phyloP scores from a whole-genome alignment of 2,113 vertebrate species.

The Macrotus californicus region DNA sequence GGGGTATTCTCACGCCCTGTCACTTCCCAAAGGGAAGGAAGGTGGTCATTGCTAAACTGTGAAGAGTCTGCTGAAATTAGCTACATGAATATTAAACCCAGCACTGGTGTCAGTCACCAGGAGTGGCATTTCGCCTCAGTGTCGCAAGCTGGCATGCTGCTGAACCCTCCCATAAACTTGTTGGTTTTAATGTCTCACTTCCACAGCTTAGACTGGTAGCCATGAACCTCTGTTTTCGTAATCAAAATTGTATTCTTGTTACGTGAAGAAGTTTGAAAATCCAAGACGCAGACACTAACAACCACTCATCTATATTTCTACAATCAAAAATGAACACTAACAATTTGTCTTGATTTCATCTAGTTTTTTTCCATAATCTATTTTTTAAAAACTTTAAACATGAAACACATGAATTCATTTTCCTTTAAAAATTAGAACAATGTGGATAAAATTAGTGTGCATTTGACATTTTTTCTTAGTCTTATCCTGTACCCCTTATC shows the following conservation, averaged over 20 bases:
- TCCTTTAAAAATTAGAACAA: not conserved
- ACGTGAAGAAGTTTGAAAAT: conserved; percentile 27
- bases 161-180: not conserved
- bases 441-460: not conserved
- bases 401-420: not conserved
- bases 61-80: not conserved
- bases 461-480: not conserved
- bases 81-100: not conserved
- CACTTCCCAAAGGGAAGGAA: not conserved
- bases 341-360: not conserved
- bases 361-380: not conserved
- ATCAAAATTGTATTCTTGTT: not conserved
- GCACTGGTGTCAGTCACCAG: not conserved
- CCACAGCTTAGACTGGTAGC: not conserved
- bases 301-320: not conserved
- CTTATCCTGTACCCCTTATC: not conserved
- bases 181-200: not conserved
- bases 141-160: not conserved
- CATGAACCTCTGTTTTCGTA: not conserved
- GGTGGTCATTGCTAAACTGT: not conserved
- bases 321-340: not conserved
- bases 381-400: not conserved
- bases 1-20: not conserved
- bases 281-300: not conserved
- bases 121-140: not conserved